Percentiles rank a stretch among this genome's conserved stretches.
Conservation (phyloP, 2,113 vertebrate species). For the Tragelaphus scriptus region DNA sequence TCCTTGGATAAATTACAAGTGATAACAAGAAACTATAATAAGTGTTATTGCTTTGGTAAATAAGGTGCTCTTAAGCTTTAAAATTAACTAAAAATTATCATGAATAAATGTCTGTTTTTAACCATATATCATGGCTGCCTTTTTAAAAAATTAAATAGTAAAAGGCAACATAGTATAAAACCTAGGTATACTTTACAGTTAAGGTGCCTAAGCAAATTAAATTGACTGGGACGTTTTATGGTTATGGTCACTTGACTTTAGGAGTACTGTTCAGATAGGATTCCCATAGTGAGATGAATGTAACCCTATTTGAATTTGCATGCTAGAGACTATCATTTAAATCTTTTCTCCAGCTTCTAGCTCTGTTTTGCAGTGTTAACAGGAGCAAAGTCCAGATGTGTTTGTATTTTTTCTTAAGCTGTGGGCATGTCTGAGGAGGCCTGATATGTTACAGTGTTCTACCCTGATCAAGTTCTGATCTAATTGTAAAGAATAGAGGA, state of each 20-base stretch:
- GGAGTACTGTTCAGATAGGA: background rate
- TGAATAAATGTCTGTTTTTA: background rate
- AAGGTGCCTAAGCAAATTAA: background rate
- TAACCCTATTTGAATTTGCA: background rate
- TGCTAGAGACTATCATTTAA: background rate
- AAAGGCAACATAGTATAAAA: background rate
- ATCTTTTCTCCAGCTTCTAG: background rate
- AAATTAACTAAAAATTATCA: conserved; percentile 33
- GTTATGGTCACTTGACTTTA: background rate
- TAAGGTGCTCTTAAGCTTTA: conserved; percentile 33
- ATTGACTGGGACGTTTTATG: background rate
- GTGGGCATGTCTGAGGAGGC: background rate
- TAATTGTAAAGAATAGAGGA: background rate
- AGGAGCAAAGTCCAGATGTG: background rate
- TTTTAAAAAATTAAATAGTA: background rate
- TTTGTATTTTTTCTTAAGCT: background rate
- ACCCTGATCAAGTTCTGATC: background rate
- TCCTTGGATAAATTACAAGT: conserved; percentile 20
- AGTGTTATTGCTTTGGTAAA: conserved; percentile 26
- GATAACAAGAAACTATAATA: conserved; percentile 2
- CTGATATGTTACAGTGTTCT: background rate
- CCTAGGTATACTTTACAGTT: background rate
- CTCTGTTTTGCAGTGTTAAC: background rate
- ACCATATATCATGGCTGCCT: background rate
- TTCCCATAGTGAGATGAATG: background rate